These are phyloP conservation scores for Saccostrea echinata DNA, from an alignment of 1,140 invertebrate genomes.

Conservation along the genomic window DNA sequence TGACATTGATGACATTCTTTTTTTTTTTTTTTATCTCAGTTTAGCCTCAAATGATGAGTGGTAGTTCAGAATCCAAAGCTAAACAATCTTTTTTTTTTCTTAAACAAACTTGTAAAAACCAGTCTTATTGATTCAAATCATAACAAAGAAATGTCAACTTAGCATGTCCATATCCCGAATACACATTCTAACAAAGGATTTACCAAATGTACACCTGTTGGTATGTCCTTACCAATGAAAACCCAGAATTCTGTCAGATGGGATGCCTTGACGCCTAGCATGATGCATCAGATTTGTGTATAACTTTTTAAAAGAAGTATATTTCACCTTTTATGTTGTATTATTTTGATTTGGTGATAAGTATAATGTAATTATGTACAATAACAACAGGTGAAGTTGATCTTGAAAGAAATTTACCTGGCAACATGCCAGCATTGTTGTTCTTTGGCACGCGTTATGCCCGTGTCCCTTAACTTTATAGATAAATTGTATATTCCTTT, in stretches of 20 bases:
- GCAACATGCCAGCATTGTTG: conserved; percentile 17
- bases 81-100: not conserved
- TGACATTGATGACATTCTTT: too few species aligned
- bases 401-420: conserved; percentile 6
- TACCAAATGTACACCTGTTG: not conserved
- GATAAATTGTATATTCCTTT: not conserved
- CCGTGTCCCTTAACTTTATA: not conserved
- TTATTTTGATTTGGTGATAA: conserved; percentile 11
- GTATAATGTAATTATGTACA: conserved; percentile 28
- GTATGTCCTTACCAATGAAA: conserved; percentile 15
- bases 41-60: too few species aligned
- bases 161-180: not conserved
- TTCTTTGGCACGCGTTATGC: conserved; percentile 4
- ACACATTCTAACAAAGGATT: conserved; percentile 28
- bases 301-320: not conserved
- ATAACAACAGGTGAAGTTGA: conserved; percentile 23
- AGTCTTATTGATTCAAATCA: not conserved
- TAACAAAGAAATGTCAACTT: conserved; percentile 23
- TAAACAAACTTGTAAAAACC: not conserved
- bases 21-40: too few species aligned
- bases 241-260: not conserved
- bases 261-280: not conserved
- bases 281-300: conserved; percentile 9
- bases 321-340: conserved; percentile 23
- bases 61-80: too few species aligned